A percentile compares a stretch with the other conserved stretches of the same genome.
These are phyloP conservation scores for Drosophila azteca DNA, from an alignment of 1,140 invertebrate genomes.

Conservation along the genomic window DNA sequence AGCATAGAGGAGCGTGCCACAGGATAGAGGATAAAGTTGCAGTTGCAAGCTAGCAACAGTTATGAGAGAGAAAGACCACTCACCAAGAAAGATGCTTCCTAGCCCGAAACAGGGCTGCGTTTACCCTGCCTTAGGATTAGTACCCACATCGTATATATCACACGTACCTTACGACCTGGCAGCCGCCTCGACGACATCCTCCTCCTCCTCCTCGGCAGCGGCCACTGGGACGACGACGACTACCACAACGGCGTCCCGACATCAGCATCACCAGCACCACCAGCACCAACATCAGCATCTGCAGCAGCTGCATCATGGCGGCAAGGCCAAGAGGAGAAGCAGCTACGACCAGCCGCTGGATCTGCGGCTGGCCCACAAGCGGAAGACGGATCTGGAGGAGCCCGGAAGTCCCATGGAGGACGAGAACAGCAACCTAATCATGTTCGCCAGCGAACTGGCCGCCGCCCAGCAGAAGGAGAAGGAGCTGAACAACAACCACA, in stretches of 20 bases:
- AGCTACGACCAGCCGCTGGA: conserved; percentile 91
- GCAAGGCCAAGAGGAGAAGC: conserved; percentile 74
- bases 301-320: conserved; percentile 48
- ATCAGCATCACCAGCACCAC: conserved; percentile 37
- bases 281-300: conserved; percentile 42
- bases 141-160: conserved; percentile 84
- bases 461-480: conserved; percentile 70
- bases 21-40: conserved; percentile 2
- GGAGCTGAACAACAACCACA: conserved; percentile 75
- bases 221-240: conserved; percentile 40
- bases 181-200: conserved; percentile 55
- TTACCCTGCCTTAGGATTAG: conserved; percentile 87
- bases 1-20: background rate
- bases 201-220: conserved; percentile 29
- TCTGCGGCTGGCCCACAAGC: conserved; percentile 91
- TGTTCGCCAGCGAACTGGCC: conserved; percentile 58
- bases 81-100: conserved; percentile 90
- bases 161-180: conserved; percentile 84
- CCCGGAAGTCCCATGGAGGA: conserved; percentile 55
- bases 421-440: conserved; percentile 66
- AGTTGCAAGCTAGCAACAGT: conserved; percentile 46
- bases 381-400: conserved; percentile 49
- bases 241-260: conserved; percentile 35
- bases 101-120: conserved; percentile 90
- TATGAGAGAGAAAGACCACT: conserved; percentile 92